phyloP scores from a whole-genome alignment of 2,888 invertebrate species.

The Tetheella fluctuosa region DNA sequence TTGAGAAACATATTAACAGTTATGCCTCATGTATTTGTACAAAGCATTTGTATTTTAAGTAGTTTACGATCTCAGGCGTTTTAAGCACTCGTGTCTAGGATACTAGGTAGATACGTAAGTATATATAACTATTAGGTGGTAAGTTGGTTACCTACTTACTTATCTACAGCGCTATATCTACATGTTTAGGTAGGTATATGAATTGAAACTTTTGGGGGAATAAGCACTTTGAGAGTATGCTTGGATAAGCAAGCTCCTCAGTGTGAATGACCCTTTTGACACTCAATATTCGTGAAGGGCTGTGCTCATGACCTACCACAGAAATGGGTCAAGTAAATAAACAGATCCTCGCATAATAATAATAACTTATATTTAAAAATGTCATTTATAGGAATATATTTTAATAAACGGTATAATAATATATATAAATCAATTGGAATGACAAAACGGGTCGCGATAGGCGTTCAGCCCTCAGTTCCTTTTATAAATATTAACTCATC shows the following conservation, averaged over 20 bases:
- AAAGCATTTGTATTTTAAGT: too few species aligned
- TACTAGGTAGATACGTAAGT: too few species aligned
- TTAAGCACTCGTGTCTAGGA: too few species aligned
- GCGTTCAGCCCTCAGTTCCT: constrained; percentile 13
- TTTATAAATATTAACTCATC: constrained; percentile 38
- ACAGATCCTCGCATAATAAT: not conserved
- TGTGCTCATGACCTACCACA: not conserved
- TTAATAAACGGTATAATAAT: not conserved
- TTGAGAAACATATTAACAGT: not conserved
- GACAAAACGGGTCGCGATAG: constrained; percentile 2
- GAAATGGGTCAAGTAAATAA: constrained; percentile 5
- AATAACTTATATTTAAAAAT: too few species aligned
- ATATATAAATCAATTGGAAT: not conserved
- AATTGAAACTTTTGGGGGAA: not conserved
- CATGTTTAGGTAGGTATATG: not conserved
- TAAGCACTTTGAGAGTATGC: not conserved
- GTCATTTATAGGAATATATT: too few species aligned
- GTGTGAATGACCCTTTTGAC: constrained; percentile 10
- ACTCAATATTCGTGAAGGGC: constrained; percentile 12
- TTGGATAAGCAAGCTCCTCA: constrained; percentile 9
- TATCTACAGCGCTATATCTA: too few species aligned
- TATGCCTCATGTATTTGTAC: not conserved
- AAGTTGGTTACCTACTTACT: not conserved
- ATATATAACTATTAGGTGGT: too few species aligned
- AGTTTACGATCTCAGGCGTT: not conserved